Evolutionary conservation across 2,113 vertebrate genomes (phyloP).

Genomic region (Xiphorhynchus elegans): DNA sequence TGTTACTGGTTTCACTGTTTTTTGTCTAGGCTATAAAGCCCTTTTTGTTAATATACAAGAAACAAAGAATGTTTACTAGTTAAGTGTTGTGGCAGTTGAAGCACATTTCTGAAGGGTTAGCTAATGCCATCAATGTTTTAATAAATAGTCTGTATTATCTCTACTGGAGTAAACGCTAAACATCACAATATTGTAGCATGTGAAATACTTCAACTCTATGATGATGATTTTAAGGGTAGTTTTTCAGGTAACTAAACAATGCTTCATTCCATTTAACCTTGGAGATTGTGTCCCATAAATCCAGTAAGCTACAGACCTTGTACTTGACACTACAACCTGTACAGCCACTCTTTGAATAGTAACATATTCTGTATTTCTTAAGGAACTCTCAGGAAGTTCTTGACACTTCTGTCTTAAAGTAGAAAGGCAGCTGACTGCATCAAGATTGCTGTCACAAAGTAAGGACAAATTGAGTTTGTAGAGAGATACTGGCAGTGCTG

Average conservation of each 20-base stretch:
- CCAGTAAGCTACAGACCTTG: background rate
- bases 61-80: conserved; percentile 24
- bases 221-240: background rate
- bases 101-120: background rate
- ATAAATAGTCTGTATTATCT: background rate
- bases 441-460: background rate
- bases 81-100: conserved; percentile 21
- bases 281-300: background rate
- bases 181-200: background rate
- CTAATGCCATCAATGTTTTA: background rate
- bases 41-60: conserved; percentile 53
- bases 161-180: background rate
- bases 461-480: background rate
- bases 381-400: background rate
- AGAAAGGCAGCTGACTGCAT: background rate
- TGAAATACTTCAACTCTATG: background rate
- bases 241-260: background rate
- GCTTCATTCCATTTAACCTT: background rate
- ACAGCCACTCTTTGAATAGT: background rate
- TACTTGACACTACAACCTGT: background rate
- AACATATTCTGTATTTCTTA: background rate
- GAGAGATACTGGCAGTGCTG: background rate
- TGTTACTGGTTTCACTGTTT: conserved; percentile 21
- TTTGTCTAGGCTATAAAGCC: conserved; percentile 49
- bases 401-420: background rate